Evolutionary conservation across 2,888 invertebrate genomes (phyloP), one percentile per base, ranked within the genome.

Genomic region (Hyalella azteca): DNA sequence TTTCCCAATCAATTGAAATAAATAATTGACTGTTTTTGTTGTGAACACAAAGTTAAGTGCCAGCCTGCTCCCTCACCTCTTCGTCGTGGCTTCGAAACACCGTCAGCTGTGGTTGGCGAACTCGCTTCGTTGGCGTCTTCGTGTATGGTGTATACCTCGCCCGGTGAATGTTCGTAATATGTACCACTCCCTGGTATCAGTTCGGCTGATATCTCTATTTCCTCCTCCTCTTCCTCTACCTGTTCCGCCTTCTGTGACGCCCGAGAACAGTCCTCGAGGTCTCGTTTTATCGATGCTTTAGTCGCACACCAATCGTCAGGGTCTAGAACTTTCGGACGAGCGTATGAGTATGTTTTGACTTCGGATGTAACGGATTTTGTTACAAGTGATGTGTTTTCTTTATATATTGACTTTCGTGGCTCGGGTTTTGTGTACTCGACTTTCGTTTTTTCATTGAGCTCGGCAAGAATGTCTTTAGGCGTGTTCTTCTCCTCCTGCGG

Each of bases 71-170:
- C 73, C 84, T 81, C 84, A 86, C 86, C 87, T 85, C 86, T 86
- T 77, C 86, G 86, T 78, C 88, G 87, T 81, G 88, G 87, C 84
- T 88, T 88, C 85, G 88, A 88, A 54, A 89, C 89, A 81, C 89
- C 88, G 85, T 89, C 89, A 29, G 87, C 87, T 80, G 88, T 87
- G 59, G 88, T 89, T 40, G 89, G 89, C 83, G 88, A 88, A 78
- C 87, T 87, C 54, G 88, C 87, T 86, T 89, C 89, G 85, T 89
- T 89, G 85, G 89, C 89, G 85, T 89, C 89, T 85, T 89, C 89
- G 13, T 88, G 89, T 81, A 89, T 89, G 78, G 89, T 89, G 86
- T 89, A 89, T 41, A 89, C 89, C 85, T 89, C 89, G 45, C 89
- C 89, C n/a, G 88, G 88, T 78, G 83, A 83, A 49, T 81, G 83